Evolutionary conservation across 2,797 vertebrate genomes (phyloP).

Genomic region (Babyrousa celebensis): DNA sequence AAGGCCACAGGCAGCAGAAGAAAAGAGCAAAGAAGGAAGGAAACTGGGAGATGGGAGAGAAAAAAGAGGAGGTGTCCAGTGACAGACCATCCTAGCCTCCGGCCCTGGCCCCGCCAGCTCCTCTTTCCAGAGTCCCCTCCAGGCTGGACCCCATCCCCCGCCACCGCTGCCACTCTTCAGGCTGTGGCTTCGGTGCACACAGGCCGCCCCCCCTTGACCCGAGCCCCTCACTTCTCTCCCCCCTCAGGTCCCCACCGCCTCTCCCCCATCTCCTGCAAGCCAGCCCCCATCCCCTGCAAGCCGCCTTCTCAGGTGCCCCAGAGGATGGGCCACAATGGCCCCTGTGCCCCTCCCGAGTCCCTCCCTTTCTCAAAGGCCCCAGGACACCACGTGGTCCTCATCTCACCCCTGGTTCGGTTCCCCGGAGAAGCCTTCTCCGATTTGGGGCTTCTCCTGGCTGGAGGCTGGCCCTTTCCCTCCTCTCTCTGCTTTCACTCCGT

Average conservation of each 20-base stretch:
- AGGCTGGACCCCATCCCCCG: no score
- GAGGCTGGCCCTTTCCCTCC: not conserved
- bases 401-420: not conserved
- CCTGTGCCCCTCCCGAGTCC: no score
- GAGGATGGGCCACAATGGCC: accelerated
- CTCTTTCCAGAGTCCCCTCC: not conserved
- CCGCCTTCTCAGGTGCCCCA: not conserved
- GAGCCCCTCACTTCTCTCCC: not conserved
- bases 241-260: accelerated
- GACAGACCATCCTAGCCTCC: not conserved
- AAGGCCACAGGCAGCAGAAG: not conserved
- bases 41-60: not conserved
- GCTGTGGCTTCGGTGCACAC: not conserved
- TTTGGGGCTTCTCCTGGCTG: accelerated
- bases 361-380: accelerated
- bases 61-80: no score
- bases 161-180: not conserved
- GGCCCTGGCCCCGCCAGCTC: accelerated
- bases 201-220: not conserved
- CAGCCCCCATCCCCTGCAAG: not conserved
- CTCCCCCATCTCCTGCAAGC: not conserved
- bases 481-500: not conserved
- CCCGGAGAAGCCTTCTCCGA: no score
- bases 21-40: not conserved
- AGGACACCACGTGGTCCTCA: accelerated